phyloP scores from a whole-genome alignment of 2,797 vertebrate species.

The Alcedo atthis region DNA sequence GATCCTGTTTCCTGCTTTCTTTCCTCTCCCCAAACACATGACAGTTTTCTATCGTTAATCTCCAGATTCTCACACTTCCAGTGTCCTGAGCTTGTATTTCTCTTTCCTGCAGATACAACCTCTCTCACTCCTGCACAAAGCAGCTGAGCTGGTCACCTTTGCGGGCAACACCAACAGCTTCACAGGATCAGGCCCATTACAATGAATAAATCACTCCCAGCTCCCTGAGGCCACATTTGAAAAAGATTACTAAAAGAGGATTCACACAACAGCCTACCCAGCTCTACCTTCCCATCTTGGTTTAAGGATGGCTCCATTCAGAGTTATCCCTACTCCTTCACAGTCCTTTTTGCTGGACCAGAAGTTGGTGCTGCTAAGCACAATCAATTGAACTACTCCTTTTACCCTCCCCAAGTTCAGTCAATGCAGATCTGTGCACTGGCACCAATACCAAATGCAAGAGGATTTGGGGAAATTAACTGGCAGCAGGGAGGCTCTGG shows the following conservation, averaged over 20 bases:
- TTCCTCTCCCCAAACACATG: neutral
- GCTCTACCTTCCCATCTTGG: neutral
- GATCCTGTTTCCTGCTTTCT: constrained; percentile 16
- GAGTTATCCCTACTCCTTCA: neutral
- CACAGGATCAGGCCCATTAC: neutral
- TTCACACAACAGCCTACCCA: neutral
- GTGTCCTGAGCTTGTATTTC: neutral
- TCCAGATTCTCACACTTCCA: neutral
- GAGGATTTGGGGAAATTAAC: neutral
- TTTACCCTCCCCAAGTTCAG: neutral
- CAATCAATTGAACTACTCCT: neutral
- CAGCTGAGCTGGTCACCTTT: neutral
- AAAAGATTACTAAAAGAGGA: neutral
- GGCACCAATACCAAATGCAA: neutral
- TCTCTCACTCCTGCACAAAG: neutral
- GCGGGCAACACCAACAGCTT: neutral
- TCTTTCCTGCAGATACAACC: neutral
- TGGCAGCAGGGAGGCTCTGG: neutral
- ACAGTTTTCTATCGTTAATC: constrained; percentile 1
- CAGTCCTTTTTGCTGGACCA: neutral
- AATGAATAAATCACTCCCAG: neutral
- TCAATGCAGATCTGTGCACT: neutral
- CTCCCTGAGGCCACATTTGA: neutral
- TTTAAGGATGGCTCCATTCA: neutral
- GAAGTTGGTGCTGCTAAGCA: neutral